Conservation (phyloP, 2,888 invertebrate genomes). For the Slavum lentiscoides region DNA sequence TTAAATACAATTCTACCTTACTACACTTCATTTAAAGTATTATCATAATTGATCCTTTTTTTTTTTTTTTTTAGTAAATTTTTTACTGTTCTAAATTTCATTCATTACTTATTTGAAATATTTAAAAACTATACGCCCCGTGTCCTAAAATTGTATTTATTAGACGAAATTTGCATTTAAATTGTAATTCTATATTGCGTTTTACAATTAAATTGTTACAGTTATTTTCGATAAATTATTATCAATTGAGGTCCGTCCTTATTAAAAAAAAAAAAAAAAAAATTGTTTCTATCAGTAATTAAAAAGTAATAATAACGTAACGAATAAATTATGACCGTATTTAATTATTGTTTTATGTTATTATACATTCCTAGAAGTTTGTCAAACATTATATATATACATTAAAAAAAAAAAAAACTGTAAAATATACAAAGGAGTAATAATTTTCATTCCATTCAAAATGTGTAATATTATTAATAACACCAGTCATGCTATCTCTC, state of each 20-base stretch:
- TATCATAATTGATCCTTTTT: background rate
- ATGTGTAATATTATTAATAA: conserved; percentile 1
- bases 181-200: conserved; percentile 33
- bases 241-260: conserved; percentile 49
- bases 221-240: conserved; percentile 42
- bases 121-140: background rate
- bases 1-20: background rate
- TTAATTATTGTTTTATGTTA: conserved; percentile 19
- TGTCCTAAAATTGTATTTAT: conserved; percentile 9
- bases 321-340: conserved; percentile 25
- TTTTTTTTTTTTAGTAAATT: conserved; percentile 23
- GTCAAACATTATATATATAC: background rate
- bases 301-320: conserved; percentile 18
- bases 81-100: conserved; percentile 20
- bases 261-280: background rate
- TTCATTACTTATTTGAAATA: conserved; percentile 7
- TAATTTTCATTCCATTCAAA: conserved; percentile 25
- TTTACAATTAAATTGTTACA: conserved; percentile 38
- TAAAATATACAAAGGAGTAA: background rate
- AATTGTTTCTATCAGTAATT: conserved; percentile 22
- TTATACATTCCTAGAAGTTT: conserved; percentile 41
- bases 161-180: conserved; percentile 41
- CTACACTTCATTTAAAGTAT: conserved; percentile 10
- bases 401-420: background rate
- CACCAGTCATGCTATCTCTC: conserved; percentile 5